phyloP scores from a whole-genome alignment of 2,797 vertebrate species.

The Melanitta fusca region DNA sequence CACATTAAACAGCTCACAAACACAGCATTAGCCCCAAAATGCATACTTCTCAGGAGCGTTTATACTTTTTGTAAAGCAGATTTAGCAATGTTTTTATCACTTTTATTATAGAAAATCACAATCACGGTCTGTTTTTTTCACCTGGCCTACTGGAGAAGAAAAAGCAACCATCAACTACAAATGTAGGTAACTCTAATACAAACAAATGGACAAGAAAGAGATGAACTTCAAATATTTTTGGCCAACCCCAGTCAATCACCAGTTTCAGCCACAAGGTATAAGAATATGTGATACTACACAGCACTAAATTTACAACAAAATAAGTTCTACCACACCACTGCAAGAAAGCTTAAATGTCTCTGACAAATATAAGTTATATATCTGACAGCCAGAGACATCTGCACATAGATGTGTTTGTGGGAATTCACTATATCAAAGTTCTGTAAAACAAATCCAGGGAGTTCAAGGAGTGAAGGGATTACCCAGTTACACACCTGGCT shows the following conservation, averaged over 20 bases:
- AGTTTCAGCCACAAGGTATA: background rate
- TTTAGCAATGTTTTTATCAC: background rate
- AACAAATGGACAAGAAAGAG: background rate
- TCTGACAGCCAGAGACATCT: background rate
- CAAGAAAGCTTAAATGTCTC: background rate
- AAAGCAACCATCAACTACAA: background rate
- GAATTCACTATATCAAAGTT: background rate
- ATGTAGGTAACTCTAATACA: background rate
- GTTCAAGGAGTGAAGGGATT: background rate
- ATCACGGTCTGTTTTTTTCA: background rate
- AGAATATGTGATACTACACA: background rate
- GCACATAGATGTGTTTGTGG: background rate
- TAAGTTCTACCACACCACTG: background rate
- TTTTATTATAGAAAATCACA: background rate
- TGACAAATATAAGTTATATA: background rate
- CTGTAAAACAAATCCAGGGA: background rate
- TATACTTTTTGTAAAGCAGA: background rate
- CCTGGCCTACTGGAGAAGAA: background rate
- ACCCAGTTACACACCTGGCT: background rate
- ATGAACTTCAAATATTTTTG: background rate
- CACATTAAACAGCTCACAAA: background rate
- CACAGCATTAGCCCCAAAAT: background rate
- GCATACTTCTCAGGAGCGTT: background rate
- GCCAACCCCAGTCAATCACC: background rate
- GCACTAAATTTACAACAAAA: background rate